These are phyloP conservation scores for Magallana angulata DNA, from an alignment of 1,140 invertebrate genomes.

Conservation along the genomic window DNA sequence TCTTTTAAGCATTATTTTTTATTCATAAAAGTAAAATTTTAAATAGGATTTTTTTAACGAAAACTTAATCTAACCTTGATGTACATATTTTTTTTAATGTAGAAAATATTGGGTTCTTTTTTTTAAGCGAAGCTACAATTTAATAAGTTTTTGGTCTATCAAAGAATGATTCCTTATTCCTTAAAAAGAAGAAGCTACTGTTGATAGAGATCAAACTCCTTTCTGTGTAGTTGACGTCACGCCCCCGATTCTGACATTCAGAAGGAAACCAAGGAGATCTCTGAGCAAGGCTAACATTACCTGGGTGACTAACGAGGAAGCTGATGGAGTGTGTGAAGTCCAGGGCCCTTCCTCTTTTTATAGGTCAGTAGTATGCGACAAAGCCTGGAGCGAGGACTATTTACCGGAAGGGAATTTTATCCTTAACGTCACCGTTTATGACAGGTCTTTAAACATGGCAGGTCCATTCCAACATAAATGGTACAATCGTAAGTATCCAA, in stretches of 20 bases:
- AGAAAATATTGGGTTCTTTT: too few relatives aligned
- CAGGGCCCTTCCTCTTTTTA: neutral
- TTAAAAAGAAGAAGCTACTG: too few relatives aligned
- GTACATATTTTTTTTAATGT: too few relatives aligned
- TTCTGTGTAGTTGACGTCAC: neutral
- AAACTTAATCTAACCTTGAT: too few relatives aligned
- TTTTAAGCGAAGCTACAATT: too few relatives aligned
- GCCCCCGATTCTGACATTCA: neutral
- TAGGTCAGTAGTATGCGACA: neutral
- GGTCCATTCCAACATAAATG: constrained; percentile 8
- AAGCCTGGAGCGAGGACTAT: neutral
- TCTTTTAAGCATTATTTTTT: too few relatives aligned
- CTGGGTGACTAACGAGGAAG: neutral
- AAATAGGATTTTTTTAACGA: too few relatives aligned
- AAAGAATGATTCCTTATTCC: too few relatives aligned
- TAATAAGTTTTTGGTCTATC: too few relatives aligned
- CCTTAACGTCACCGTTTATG: neutral
- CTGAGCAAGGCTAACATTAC: neutral
- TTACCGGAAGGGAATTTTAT: neutral
- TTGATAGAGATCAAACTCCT: too few relatives aligned
- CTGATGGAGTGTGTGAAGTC: neutral
- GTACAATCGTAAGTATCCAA: neutral
- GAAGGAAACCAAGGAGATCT: neutral
- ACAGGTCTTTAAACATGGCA: constrained; percentile 1
- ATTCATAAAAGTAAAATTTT: too few relatives aligned